These are phyloP conservation scores for Rousettus madagascariensis DNA, from an alignment of 2,797 vertebrate species.

Conservation along the genomic window DNA sequence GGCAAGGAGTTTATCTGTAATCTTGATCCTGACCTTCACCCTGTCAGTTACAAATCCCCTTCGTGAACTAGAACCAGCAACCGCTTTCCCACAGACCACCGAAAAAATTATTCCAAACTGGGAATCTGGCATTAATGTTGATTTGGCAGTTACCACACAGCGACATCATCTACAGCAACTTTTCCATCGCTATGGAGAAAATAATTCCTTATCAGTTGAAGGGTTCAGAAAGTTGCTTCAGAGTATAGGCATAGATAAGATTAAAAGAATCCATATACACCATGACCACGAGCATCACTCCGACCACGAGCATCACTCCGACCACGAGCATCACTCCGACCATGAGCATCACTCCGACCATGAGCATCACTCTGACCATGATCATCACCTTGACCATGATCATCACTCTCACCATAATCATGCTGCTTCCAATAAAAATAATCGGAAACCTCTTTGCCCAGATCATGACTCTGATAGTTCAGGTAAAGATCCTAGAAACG, in stretches of 20 bases:
- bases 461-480: constrained; percentile 67
- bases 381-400: constrained; percentile 67
- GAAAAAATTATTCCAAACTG: constrained; percentile 81
- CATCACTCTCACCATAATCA: constrained; percentile 78
- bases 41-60: constrained; percentile 74
- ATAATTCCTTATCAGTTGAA: constrained; percentile 91
- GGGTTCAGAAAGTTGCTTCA: constrained; percentile 91
- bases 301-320: constrained; percentile 65
- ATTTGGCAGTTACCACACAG: constrained; percentile 86
- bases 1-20: constrained; percentile 63
- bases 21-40: constrained; percentile 73
- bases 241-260: constrained; percentile 90
- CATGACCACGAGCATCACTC: constrained; percentile 73
- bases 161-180: constrained; percentile 91
- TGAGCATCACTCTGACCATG: constrained; percentile 53
- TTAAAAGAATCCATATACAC: constrained; percentile 85
- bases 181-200: constrained; percentile 94
- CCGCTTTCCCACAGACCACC: constrained; percentile 76
- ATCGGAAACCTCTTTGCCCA: constrained; percentile 78
- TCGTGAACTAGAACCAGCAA: constrained; percentile 70
- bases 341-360: constrained; percentile 61
- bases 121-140: constrained; percentile 83
- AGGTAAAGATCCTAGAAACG: constrained; percentile 73
- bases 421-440: constrained; percentile 64
- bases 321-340: constrained; percentile 72